These are phyloP conservation scores for Ferdinandea cuprea DNA, from an alignment of 2,888 invertebrate species.

Conservation along the genomic window DNA sequence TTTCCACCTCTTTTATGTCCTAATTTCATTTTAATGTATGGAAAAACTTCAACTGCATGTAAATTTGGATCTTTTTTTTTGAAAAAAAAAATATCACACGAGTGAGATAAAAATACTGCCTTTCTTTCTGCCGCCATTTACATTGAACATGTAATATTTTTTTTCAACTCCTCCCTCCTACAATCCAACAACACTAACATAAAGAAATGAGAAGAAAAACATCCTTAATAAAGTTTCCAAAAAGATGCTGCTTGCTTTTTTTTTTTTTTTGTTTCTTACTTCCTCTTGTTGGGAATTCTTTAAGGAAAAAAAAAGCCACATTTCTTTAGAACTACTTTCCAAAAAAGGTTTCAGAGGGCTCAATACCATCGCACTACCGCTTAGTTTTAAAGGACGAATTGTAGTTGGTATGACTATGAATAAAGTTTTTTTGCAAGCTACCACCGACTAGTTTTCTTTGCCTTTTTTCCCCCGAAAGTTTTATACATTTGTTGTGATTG, in stretches of 20 bases:
- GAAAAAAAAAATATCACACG: neutral
- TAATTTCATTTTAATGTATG: slow-evolving; percentile 65
- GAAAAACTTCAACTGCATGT: slow-evolving; percentile 66
- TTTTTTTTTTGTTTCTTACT: slow-evolving; percentile 7
- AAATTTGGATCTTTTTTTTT: slow-evolving; percentile 51
- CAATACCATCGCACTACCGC: slow-evolving; percentile 5
- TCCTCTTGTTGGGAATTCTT: neutral
- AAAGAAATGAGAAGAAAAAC: slow-evolving; percentile 45
- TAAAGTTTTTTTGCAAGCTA: slow-evolving; percentile 46
- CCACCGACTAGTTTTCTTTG: slow-evolving; percentile 3
- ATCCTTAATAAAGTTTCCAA: slow-evolving; percentile 61
- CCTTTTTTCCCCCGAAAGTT: no score
- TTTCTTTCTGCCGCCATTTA: slow-evolving; percentile 21
- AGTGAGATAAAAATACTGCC: slow-evolving; percentile 1
- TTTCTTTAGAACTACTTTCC: slow-evolving; percentile 45
- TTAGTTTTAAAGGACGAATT: slow-evolving; percentile 19
- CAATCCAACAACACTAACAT: slow-evolving; percentile 11
- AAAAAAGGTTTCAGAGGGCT: slow-evolving; percentile 23
- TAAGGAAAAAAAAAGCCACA: slow-evolving; percentile 24
- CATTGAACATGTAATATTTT: slow-evolving; percentile 43
- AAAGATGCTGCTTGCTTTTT: slow-evolving; percentile 38
- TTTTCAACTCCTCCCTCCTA: neutral
- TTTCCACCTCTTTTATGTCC: slow-evolving; percentile 28
- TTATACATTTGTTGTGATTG: slow-evolving; percentile 49
- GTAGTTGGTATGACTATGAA: slow-evolving; percentile 6